phyloP scores from a whole-genome alignment of 1,140 invertebrate genomes.

The Aphidius ervi region DNA sequence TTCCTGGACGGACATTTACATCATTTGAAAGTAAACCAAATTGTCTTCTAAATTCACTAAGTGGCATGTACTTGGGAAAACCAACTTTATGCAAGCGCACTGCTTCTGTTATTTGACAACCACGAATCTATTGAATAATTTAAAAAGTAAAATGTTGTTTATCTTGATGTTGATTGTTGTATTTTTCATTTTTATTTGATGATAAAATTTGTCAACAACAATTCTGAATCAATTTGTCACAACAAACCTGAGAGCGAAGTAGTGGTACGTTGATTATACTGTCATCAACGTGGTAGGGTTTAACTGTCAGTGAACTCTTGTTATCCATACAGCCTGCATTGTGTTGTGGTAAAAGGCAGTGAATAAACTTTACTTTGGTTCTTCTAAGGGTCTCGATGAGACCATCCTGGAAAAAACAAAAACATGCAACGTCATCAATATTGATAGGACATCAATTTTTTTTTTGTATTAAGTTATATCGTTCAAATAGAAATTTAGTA shows the following conservation, averaged over 20 bases:
- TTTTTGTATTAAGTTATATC: too few relatives aligned
- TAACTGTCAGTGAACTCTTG: slow-evolving; percentile 50
- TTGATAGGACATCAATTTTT: too few relatives aligned
- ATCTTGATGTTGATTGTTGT: too few relatives aligned
- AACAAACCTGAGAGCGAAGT: slow-evolving; percentile 81
- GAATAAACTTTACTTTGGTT: slow-evolving; percentile 79
- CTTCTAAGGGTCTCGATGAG: slow-evolving; percentile 82
- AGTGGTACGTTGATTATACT: slow-evolving; percentile 83
- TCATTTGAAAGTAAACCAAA: slow-evolving; percentile 70
- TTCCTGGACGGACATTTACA: slow-evolving; percentile 51
- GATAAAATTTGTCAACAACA: slow-evolving; percentile 1
- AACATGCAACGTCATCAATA: not conserved
- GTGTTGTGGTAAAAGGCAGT: slow-evolving; percentile 81
- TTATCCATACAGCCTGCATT: slow-evolving; percentile 60
- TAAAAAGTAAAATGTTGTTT: slow-evolving; percentile 12
- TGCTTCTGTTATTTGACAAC: slow-evolving; percentile 84
- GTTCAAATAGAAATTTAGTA: too few relatives aligned
- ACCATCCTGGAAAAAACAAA: slow-evolving; percentile 64
- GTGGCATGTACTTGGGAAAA: slow-evolving; percentile 84
- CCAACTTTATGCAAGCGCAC: slow-evolving; percentile 88
- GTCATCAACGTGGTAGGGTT: slow-evolving; percentile 54
- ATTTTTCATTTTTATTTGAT: too few relatives aligned
- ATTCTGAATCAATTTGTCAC: slow-evolving; percentile 29
- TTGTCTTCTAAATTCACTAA: slow-evolving; percentile 81
- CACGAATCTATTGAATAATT: slow-evolving; percentile 70